Evolutionary conservation across 2,113 vertebrate species (phyloP), one percentile per base, ranked within the genome.

Genomic region (Larimichthys crocea): DNA sequence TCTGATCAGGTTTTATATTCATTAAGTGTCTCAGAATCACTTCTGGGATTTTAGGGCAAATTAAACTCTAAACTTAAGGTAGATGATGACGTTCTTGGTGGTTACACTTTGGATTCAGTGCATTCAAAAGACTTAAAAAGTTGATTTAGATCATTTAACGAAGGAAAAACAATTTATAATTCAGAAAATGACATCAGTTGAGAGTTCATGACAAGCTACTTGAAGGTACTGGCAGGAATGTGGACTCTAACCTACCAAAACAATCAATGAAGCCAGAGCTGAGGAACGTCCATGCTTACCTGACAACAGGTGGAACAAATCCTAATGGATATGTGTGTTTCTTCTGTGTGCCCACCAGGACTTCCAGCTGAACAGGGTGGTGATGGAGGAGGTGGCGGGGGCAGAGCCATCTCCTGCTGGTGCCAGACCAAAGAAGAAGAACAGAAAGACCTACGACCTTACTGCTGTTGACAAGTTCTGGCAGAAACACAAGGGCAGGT

Each of bases 401-500:
- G 79, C 77, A 0, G 98, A 99, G 91, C 95, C 89, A 56, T 96
- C 96, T 64, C 96, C 97, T 68, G 94, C 97, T 71, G 98, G 98
- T 59, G 97, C 98, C 82, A 95, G 98, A 91, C 98, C 98, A 73
- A 99, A 99, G 92, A 99, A 97, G 94, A 99, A 98, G 94, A 98
- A 92, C 86, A 98, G 96, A 78, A 98, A 97, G 88, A 97, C 93
- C 70, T 99, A 99, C 60, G 98, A 99, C 92, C 96, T 99, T 89
- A 99, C 97, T 11, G 91, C 95, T 6, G 96, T 96, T 59, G 98
- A 99, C 95, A 96, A 88, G 91, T 99, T 99, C 93, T 99, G 98
- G 98, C 97, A 99, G 91, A 99, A 97, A 49, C 98, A 99, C 93
- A 99, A 98, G 93, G 98, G 98, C 94, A 99, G 98, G 98, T 99